Conservation (phyloP, 2,888 invertebrate species). For the Caenorhabditis sulstoni region DNA sequence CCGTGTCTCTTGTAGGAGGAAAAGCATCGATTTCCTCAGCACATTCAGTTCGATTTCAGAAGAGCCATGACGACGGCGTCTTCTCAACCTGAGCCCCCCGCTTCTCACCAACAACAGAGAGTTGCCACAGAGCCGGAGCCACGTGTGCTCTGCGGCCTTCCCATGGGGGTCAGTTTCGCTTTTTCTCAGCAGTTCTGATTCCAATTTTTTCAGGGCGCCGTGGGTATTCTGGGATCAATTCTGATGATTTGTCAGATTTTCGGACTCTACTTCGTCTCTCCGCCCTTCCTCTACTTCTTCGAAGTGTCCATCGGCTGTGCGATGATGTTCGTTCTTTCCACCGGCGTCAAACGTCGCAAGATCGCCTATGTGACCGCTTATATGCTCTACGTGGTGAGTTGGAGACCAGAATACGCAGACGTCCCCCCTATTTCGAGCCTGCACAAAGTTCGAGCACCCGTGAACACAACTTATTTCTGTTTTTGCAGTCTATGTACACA, state of each 20-base stretch:
- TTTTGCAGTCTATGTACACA: slow-evolving; percentile 59
- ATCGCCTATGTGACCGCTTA: slow-evolving; percentile 58
- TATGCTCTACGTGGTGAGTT: slow-evolving; percentile 58
- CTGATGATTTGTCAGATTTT: slow-evolving; percentile 62
- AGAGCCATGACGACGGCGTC: background rate
- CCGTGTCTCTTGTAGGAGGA: background rate
- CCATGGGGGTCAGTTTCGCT: slow-evolving; percentile 38
- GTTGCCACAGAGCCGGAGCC: slow-evolving; percentile 52
- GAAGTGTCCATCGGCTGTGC: slow-evolving; percentile 57
- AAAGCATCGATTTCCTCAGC: too few species aligned
- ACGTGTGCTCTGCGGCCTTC: slow-evolving; percentile 54
- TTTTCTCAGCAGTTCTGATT: background rate
- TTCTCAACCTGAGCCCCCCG: slow-evolving; percentile 30
- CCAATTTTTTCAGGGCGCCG: slow-evolving; percentile 41
- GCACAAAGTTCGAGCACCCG: too few species aligned
- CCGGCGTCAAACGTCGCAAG: slow-evolving; percentile 56
- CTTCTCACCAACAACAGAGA: slow-evolving; percentile 18
- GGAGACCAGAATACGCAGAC: too few species aligned
- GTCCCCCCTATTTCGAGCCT: too few species aligned
- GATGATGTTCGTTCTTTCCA: slow-evolving; percentile 59
- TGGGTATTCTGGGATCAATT: slow-evolving; percentile 55
- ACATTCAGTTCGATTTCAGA: too few species aligned
- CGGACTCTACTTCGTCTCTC: slow-evolving; percentile 50
- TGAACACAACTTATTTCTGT: background rate
- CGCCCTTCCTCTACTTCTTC: slow-evolving; percentile 57